Evolutionary conservation across 2,888 invertebrate species (phyloP).

Genomic region (Zaprionus bogoriensis): DNA sequence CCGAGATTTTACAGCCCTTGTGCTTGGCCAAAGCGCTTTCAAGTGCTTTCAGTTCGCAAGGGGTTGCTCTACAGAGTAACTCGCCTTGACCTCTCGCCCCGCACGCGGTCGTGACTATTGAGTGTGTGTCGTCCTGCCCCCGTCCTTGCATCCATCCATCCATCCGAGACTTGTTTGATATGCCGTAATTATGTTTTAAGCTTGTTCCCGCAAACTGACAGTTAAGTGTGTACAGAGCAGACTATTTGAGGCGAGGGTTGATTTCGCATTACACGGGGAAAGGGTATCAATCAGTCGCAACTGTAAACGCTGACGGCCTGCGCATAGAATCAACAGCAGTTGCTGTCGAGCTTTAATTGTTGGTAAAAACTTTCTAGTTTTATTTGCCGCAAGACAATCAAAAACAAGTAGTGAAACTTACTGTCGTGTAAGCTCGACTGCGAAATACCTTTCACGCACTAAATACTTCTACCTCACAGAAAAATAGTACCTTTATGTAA

Average conservation of each 20-base stretch:
- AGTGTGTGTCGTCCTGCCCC: no score
- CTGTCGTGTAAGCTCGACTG: no score
- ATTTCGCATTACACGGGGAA: conserved; percentile 2
- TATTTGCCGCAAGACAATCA: conserved; percentile 46
- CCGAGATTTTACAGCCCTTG: no score
- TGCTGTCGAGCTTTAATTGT: conserved; percentile 49
- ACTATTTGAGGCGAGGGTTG: conserved; percentile 6
- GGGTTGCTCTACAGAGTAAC: no score
- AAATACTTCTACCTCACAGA: no score
- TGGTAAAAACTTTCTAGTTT: conserved; percentile 37
- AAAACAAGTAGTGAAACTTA: no score
- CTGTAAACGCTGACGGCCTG: not conserved
- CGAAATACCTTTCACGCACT: no score
- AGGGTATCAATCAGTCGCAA: conserved; percentile 19
- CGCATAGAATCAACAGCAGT: conserved; percentile 3
- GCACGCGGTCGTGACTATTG: not conserved
- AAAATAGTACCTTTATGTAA: no score
- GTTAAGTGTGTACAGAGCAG: conserved; percentile 62
- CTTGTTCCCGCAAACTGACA: conserved; percentile 65
- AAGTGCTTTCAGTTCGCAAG: no score
- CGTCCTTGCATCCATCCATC: no score
- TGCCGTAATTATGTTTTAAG: conserved; percentile 77
- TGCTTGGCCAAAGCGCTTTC: no score
- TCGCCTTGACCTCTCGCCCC: conserved; percentile 33
- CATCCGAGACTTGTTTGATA: conserved; percentile 68